Base-by-base conservation (phyloP, 2,113 vertebrate species). In the Vidua chalybeata region DNA sequence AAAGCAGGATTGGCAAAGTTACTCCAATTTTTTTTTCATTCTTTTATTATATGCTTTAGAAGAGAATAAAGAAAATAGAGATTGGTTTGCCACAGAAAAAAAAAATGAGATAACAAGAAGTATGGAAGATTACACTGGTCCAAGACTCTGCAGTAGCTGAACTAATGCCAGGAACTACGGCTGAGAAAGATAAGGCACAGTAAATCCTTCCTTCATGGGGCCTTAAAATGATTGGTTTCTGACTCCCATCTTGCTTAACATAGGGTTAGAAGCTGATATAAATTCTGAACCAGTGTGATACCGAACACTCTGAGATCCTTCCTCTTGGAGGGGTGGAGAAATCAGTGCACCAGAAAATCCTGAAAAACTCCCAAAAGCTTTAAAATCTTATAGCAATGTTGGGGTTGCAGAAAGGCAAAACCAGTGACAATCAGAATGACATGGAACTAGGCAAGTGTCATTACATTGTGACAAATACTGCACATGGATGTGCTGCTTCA, bases 211-310 rank as follows among this genome's bases (percentile, higher is more conserved):
- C 39, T 92, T 78, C 64, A 30, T 10, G n/a, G 37, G 37, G 26
- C 73, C 73, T 87, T 94, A 67, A 82, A 93, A 80, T 67, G 82
- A 90, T 71, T 77, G 71, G n/a, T 68, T 91, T 73, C 76, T 93
- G 67, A 52, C 55, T 41, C 58, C 20, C 18, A 11, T 61, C 69
- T 94, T 82, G n/a, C 41, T 85, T 77, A 62, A 46, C 7, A 12
- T 59, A 31, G 83, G n/a, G 84, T 79, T 67, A 90, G 75, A 80
- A 88, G 63, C 48, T 69, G 78, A 79, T 76, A 73, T 45, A 39
- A 93, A 96, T 16, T 43, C 24, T 66, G 76, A 79, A 64, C 43
- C 73, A 56, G 20, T 52, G 75, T 52, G 39, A 81, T 35, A 66
- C 37, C 59, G 48, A 59, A 75, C 20, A 54, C 20, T 33, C n/a